Evolutionary conservation across 2,888 invertebrate species (phyloP), one percentile per base, ranked within the genome.

Genomic region (Rhingia campestris): DNA sequence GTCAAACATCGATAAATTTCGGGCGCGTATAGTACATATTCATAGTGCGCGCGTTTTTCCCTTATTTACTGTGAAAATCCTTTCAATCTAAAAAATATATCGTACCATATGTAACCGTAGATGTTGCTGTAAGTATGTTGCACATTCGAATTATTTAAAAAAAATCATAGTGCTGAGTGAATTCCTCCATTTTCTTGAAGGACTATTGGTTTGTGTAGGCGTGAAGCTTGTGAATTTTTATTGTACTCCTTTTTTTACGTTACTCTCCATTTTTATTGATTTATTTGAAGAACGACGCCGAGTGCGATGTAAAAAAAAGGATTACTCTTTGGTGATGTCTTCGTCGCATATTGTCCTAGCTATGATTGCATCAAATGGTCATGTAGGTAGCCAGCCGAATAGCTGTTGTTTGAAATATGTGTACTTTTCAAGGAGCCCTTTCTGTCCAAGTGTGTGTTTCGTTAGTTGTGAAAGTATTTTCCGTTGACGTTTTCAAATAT

Each of bases 181-280:
- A 47, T 53, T 37, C 9, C 5, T 59, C 3, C 10, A n/a, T 41
- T 7, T 45, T 33, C 22, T 10, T 7, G 41, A n/a, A 12, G 43
- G 14, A n/a, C 35, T 41, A 7, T 54, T 35, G 49, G 32, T 66
- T 49, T 35, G 63, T 37, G 64, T 41, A 30, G 61, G 33, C 41
- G 53, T 54, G 37, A 56, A 33, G 54, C 51, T 54, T 77, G 43
- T 37, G 39, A 67, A 64, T 61, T 77, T 58, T 32, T 10, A 56
- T 54, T 69, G 37, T 73, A 39, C 66, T 41, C 43, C 45, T 45
- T 49, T 66, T 76, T 76, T 54, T 77, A 73, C 73, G 67, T 73
- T 82, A 79, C 58, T 67, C 76, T 76, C 67, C 79, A 74, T 69
- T 79, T 81, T 82, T 82, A 82, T 82, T 79, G 82, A 82, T 82